These are phyloP conservation scores for Hyaena hyaena DNA, from an alignment of 2,113 vertebrate species.

Conservation along the genomic window DNA sequence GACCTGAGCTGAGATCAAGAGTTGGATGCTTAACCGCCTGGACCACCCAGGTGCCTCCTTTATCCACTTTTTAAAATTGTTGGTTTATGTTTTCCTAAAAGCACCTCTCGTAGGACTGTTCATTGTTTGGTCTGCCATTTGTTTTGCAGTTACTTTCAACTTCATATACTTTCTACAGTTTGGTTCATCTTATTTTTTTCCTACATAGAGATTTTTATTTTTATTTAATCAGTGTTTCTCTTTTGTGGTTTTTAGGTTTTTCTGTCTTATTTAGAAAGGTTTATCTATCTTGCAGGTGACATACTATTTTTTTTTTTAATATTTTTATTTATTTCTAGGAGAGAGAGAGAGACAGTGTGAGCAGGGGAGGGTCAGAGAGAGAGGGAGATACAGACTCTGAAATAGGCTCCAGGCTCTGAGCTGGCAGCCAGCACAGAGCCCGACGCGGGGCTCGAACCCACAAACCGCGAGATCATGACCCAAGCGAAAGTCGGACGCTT, in stretches of 20 bases:
- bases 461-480: too few species aligned
- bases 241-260: background rate
- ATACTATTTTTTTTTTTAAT: background rate
- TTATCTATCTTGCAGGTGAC: background rate
- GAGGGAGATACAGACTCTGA: too few species aligned
- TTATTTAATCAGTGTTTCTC: background rate
- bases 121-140: background rate
- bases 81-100: background rate
- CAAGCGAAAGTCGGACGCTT: too few species aligned
- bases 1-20: too few species aligned
- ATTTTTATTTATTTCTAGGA: too few species aligned
- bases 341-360: too few species aligned
- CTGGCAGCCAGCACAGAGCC: too few species aligned
- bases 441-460: too few species aligned
- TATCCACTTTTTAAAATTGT: background rate
- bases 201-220: constrained; percentile 6
- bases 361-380: too few species aligned
- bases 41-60: background rate
- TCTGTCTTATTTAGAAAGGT: background rate
- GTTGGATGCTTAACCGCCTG: too few species aligned
- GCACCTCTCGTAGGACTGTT: background rate
- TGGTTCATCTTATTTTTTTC: background rate
- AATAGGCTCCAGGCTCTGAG: too few species aligned
- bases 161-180: background rate
- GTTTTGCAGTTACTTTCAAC: background rate